A percentile compares a stretch with the other conserved stretches of the same genome.
Evolutionary conservation across 2,797 vertebrate species (phyloP).

Genomic region (Intellagama lesueurii): DNA sequence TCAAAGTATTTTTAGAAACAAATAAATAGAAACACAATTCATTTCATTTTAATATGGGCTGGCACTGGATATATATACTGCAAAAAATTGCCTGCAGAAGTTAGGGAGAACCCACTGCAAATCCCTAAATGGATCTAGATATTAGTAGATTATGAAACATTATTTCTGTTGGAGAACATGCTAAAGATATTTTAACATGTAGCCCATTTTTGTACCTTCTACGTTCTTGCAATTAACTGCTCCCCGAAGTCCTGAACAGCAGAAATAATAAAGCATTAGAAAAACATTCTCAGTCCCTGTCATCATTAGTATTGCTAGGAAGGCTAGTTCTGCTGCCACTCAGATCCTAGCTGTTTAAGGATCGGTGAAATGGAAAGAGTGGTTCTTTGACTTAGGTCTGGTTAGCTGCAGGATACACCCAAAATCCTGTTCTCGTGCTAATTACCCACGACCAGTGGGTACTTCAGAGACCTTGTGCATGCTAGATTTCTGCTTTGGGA

Average conservation of each 20-base stretch:
- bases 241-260: neutral
- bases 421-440: too few relatives aligned
- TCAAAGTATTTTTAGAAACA: too few relatives aligned
- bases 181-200: too few relatives aligned
- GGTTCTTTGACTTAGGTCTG: neutral
- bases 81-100: too few relatives aligned
- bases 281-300: neutral
- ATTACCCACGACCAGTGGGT: too few relatives aligned
- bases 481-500: neutral
- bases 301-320: neutral
- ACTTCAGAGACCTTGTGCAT: neutral
- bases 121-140: too few relatives aligned
- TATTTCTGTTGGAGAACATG: too few relatives aligned
- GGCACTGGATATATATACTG: too few relatives aligned
- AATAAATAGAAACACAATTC: too few relatives aligned
- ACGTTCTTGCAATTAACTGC: neutral
- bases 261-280: neutral
- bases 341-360: neutral
- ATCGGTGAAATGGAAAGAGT: neutral
- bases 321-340: neutral
- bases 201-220: neutral
- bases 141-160: too few relatives aligned
- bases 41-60: too few relatives aligned
- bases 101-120: too few relatives aligned
- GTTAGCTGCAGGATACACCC: neutral